phyloP scores from a whole-genome alignment of 2,797 vertebrate genomes.

The Smutsia temminckii region DNA sequence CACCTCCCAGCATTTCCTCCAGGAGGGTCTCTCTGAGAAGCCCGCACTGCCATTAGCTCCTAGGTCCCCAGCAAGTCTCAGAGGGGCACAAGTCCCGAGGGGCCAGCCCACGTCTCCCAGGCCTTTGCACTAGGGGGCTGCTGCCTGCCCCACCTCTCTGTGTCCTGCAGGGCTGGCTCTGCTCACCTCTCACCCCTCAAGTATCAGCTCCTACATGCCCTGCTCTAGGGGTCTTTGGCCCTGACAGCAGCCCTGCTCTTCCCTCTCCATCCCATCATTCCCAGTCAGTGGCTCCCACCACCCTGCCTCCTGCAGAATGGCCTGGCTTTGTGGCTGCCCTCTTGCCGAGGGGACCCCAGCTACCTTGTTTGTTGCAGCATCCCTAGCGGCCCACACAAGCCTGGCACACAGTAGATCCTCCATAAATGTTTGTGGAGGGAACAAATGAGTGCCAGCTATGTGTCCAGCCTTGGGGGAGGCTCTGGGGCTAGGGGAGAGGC shows the following conservation, averaged over 20 bases:
- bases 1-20: background rate
- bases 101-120: background rate
- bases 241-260: background rate
- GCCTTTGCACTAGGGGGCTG: background rate
- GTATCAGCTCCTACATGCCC: background rate
- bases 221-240: background rate
- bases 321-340: background rate
- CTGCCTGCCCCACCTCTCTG: no score
- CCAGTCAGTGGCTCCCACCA: rapidly evolving
- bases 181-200: rapidly evolving
- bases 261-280: background rate
- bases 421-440: background rate
- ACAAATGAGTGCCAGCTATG: background rate
- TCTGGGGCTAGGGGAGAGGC: background rate
- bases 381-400: background rate
- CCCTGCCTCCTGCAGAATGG: background rate
- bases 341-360: background rate
- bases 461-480: background rate
- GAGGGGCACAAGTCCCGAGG: background rate
- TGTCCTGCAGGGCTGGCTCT: background rate
- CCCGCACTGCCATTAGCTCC: background rate
- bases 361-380: background rate
- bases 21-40: background rate
- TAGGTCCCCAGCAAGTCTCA: background rate
- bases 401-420: background rate